phyloP scores from a whole-genome alignment of 2,113 vertebrate genomes.

The Synodontis membranacea region DNA sequence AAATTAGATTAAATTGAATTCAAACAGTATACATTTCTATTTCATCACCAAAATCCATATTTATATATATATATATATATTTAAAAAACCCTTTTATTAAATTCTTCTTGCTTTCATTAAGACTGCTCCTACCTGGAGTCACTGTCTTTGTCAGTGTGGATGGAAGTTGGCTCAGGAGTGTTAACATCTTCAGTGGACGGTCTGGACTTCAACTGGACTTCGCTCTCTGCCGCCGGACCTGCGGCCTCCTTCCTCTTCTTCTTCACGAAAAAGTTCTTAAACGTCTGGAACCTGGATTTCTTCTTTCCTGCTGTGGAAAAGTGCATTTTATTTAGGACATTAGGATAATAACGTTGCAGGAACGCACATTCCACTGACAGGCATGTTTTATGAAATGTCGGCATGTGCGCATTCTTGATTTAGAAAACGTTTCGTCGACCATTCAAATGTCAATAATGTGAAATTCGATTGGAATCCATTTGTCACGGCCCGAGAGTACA shows the following conservation, averaged over 20 bases:
- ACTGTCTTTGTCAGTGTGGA: constrained; percentile 56
- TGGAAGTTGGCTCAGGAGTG: constrained; percentile 61
- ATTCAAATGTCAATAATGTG: background rate
- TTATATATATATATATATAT: no score
- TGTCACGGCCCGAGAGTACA: background rate
- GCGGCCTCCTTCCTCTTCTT: constrained; percentile 83
- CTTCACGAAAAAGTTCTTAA: constrained; percentile 87
- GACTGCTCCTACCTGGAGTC: constrained; percentile 75
- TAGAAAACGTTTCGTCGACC: constrained; percentile 3
- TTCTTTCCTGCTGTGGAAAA: constrained; percentile 80
- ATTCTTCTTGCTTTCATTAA: background rate
- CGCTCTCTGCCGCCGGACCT: constrained; percentile 54
- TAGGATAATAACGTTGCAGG: background rate
- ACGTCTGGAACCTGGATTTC: constrained; percentile 89
- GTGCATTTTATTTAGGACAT: background rate
- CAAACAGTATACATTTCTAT: background rate
- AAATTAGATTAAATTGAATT: no score
- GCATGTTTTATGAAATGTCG: background rate
- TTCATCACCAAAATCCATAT: background rate
- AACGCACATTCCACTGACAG: constrained; percentile 1
- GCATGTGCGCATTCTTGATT: background rate
- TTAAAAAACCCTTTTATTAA: background rate
- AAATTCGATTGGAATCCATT: background rate
- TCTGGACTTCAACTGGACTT: constrained; percentile 69
- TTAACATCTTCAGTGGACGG: constrained; percentile 79